phyloP scores from a whole-genome alignment of 2,113 vertebrate species.

The Varanus komodoensis region DNA sequence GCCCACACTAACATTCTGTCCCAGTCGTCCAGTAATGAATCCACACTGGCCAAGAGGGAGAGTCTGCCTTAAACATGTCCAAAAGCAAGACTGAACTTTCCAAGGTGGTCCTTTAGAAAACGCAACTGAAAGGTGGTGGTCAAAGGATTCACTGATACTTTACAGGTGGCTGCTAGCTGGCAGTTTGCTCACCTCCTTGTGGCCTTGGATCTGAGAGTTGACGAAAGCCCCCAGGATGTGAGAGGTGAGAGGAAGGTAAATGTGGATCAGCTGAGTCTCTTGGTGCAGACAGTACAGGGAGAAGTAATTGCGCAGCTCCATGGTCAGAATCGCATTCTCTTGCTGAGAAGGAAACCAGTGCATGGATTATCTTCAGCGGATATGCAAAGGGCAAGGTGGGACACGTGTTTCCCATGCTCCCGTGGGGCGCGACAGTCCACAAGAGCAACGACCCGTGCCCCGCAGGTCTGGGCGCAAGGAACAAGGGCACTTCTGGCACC shows the following conservation, averaged over 20 bases:
- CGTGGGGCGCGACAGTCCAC: neutral
- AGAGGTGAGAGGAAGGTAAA: slow-evolving; percentile 92
- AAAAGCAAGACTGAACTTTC: neutral
- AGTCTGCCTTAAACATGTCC: neutral
- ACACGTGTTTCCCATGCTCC: neutral
- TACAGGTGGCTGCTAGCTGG: neutral
- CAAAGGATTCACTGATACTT: neutral
- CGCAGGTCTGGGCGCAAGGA: neutral
- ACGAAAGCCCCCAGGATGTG: slow-evolving; percentile 94
- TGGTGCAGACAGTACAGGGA: slow-evolving; percentile 96
- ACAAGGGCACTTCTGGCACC: neutral
- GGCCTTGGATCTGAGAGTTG: slow-evolving; percentile 96
- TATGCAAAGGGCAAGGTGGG: neutral
- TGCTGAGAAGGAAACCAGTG: slow-evolving; percentile 78
- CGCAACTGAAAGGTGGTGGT: neutral
- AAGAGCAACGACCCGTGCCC: neutral
- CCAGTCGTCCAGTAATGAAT: neutral
- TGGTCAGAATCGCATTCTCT: slow-evolving; percentile 93
- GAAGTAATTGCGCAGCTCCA: slow-evolving; percentile 97
- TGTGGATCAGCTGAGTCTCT: slow-evolving; percentile 96
- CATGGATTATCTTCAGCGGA: rapidly evolving
- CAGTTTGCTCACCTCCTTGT: slow-evolving; percentile 86
- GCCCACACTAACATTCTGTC: neutral
- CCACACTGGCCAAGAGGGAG: neutral
- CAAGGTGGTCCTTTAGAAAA: neutral